Percentiles rank a stretch among this genome's conserved stretches.
These are phyloP conservation scores for Psylliodes chrysocephalus DNA, from an alignment of 2,888 invertebrate species.

Conservation along the genomic window DNA sequence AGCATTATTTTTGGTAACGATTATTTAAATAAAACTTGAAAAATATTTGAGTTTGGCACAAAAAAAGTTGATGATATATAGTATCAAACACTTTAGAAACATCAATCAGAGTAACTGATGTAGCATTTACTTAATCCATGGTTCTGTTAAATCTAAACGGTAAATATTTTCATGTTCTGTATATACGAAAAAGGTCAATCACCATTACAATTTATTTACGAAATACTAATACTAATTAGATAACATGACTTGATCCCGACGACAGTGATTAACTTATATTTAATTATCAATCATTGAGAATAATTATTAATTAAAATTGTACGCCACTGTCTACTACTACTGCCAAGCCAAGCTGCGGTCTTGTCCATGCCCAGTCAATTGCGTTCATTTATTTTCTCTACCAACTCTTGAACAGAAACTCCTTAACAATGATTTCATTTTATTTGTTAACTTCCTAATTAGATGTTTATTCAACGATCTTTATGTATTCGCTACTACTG, in stretches of 20 bases:
- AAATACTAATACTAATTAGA: background rate
- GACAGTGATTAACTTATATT: conserved; percentile 2
- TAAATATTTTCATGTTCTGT: too few species aligned
- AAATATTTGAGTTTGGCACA: too few species aligned
- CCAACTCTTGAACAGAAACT: conserved; percentile 28
- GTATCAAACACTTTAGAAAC: too few species aligned
- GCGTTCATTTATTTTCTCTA: conserved; percentile 40
- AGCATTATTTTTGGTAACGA: too few species aligned
- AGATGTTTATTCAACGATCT: conserved; percentile 41
- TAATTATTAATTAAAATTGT: conserved; percentile 13
- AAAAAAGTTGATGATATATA: too few species aligned
- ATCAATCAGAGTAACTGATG: too few species aligned
- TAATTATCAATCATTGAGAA: background rate
- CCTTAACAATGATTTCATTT: conserved; percentile 43
- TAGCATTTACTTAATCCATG: too few species aligned
- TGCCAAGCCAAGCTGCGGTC: background rate
- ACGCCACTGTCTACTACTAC: conserved; percentile 9
- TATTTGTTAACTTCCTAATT: conserved; percentile 47
- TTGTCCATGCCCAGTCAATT: conserved; percentile 43
- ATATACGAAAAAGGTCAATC: background rate
- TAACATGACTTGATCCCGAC: background rate
- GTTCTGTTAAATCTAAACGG: too few species aligned
- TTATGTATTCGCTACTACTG: conserved; percentile 38
- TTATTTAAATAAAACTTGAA: too few species aligned
- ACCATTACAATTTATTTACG: background rate